Evolutionary conservation across 2,888 invertebrate genomes (phyloP), one percentile per base, ranked within the genome.

Genomic region (Phytoseiulus persimilis): DNA sequence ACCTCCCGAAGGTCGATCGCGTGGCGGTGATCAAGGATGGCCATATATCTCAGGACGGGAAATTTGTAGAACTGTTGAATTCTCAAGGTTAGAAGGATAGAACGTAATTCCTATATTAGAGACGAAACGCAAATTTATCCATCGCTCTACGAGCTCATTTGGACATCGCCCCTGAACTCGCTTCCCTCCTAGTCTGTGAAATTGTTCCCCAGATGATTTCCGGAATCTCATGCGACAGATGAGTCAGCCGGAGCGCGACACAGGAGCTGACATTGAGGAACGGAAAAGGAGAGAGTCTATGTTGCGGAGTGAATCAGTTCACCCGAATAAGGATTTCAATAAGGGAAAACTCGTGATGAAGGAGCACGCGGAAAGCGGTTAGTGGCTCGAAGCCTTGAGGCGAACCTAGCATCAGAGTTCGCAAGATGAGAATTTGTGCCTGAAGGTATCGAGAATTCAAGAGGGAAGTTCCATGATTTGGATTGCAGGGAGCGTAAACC

Each of bases 1-100:
- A 93, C 92, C 91, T 93, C 46, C 93, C 93, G 23, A 91, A 92
- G 90, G 92, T 92, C 5, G 93, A 93, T 91, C 90, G 91, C 28
- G 92, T 93, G 89, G 91, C 93, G 39, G 93, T 93, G 2, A 91
- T 93, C 89, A 91, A 91, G 33, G 91, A 92, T 89, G 93, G 93
- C 0, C 90, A 90, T 1, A 92, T 93, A 31, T 92, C 92, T 0
- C 93, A 93, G 90, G 90, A 90, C 18, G 93, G 93, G 3, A 91
- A 92, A 0, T 93, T 92, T 90, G 92, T 92, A 5, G 92, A 93
- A 83, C 91, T 93, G n/a, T 90, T 93, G 32, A 91, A 91, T 14
- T 92, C 92, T 89, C 91, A 93, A 90, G 92, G 92, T 83, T 1
- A 83, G 83, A 14, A 31, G 3, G 32, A 83, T 5, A 23, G 31